These are phyloP conservation scores for Mesitornis unicolor DNA, from an alignment of 2,113 vertebrate species.

Conservation along the genomic window DNA sequence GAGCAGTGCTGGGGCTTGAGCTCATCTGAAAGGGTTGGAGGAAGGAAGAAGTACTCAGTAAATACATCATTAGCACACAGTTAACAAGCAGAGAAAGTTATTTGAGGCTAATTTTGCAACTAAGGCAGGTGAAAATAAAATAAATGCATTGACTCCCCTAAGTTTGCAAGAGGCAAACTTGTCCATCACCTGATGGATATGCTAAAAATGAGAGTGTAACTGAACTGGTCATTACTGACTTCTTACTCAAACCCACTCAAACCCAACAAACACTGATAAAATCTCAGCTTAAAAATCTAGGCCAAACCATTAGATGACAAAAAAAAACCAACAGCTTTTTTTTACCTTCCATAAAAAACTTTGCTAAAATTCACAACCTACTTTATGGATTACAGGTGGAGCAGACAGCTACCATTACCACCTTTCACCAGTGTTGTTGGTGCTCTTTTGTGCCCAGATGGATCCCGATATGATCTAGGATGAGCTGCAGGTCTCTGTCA, in stretches of 20 bases:
- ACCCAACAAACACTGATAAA: not conserved
- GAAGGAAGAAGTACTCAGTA: not conserved
- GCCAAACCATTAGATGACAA: not conserved
- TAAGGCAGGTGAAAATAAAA: not conserved
- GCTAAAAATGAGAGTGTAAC: not conserved
- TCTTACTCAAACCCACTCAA: not conserved
- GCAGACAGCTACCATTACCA: not conserved
- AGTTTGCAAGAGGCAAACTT: not conserved
- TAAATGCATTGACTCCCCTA: not conserved
- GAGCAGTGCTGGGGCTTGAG: accelerated
- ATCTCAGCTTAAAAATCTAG: not conserved
- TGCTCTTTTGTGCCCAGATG: not conserved
- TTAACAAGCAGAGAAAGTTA: not conserved
- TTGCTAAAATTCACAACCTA: not conserved
- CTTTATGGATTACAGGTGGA: not conserved
- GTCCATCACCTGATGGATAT: accelerated
- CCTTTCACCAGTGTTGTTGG: not conserved
- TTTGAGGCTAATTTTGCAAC: not conserved
- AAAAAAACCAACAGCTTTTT: not conserved
- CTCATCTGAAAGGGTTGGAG: not conserved
- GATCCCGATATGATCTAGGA: not conserved
- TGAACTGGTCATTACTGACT: not conserved
- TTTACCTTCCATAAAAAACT: not conserved
- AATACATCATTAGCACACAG: not conserved
- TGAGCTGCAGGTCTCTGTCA: not conserved